Conservation (phyloP, 2,888 invertebrate genomes). For the Ptychoptera albimana region DNA sequence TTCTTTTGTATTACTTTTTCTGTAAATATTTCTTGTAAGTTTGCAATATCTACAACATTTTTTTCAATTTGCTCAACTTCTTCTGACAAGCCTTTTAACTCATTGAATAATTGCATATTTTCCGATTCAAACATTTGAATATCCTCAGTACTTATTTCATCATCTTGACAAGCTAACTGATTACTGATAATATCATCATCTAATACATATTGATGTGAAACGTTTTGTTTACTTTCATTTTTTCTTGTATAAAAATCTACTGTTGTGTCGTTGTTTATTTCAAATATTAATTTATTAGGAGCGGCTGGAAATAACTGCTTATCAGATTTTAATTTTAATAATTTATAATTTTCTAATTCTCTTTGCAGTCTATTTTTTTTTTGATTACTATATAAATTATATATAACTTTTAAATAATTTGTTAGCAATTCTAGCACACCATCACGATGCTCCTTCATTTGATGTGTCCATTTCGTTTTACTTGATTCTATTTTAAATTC, state of each 20-base stretch:
- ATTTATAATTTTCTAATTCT: slow-evolving; percentile 65
- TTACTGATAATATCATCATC: slow-evolving; percentile 16
- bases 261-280: slow-evolving; percentile 8
- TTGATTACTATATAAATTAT: slow-evolving; percentile 75
- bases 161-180: slow-evolving; percentile 34
- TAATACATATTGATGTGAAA: slow-evolving; percentile 20
- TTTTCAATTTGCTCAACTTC: slow-evolving; percentile 81
- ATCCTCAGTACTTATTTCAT: slow-evolving; percentile 67
- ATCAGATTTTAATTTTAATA: slow-evolving; percentile 49
- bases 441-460: slow-evolving; percentile 61
- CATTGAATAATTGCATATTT: slow-evolving; percentile 72
- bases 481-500: slow-evolving; percentile 53
- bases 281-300: slow-evolving; percentile 15
- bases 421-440: slow-evolving; percentile 60
- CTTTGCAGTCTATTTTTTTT: slow-evolving; percentile 75
- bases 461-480: slow-evolving; percentile 36
- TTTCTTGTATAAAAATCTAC: slow-evolving; percentile 8
- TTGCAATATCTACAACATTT: slow-evolving; percentile 90
- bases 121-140: slow-evolving; percentile 86
- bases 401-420: slow-evolving; percentile 67
- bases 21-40: slow-evolving; percentile 88
- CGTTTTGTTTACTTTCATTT: slow-evolving; percentile 13
- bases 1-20: slow-evolving; percentile 52
- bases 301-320: slow-evolving; percentile 23
- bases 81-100: slow-evolving; percentile 74